Conservation (phyloP, 1,140 invertebrate genomes). For the Parasteatoda tepidariorum region DNA sequence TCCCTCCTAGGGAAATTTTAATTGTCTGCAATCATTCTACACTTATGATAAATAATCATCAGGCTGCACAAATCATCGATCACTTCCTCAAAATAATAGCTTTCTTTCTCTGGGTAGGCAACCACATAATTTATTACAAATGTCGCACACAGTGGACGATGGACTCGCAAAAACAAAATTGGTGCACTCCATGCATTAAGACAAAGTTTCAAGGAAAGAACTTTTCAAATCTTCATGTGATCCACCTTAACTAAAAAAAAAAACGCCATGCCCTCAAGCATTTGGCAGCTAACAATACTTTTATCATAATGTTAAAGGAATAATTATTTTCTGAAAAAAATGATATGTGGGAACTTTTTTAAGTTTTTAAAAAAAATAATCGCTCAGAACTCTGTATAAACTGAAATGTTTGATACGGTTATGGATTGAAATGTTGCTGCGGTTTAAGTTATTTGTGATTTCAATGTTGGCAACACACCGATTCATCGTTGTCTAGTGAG, state of each 20-base stretch:
- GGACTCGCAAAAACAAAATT: no score
- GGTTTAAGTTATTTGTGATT: no score
- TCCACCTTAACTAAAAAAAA: not conserved
- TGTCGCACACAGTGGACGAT: constrained; percentile 11
- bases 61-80: constrained; percentile 40
- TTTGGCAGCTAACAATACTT: constrained; percentile 52
- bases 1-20: not conserved
- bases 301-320: not conserved
- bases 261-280: constrained; percentile 12
- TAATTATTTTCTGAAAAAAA: constrained; percentile 37
- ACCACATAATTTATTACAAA: constrained; percentile 2
- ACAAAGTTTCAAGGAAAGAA: no score
- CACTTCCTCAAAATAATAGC: constrained; percentile 15
- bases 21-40: constrained; percentile 30
- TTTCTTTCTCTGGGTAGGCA: not conserved
- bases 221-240: constrained; percentile 3
- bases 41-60: not conserved
- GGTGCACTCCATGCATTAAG: no score
- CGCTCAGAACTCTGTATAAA: constrained; percentile 1
- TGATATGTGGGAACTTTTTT: constrained; percentile 14
- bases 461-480: no score
- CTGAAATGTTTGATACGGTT: not conserved
- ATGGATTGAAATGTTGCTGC: not conserved
- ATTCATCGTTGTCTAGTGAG: no score
- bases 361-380: constrained; percentile 30